Conservation (phyloP, 2,888 invertebrate species). For the Eupithecia exiguata region DNA sequence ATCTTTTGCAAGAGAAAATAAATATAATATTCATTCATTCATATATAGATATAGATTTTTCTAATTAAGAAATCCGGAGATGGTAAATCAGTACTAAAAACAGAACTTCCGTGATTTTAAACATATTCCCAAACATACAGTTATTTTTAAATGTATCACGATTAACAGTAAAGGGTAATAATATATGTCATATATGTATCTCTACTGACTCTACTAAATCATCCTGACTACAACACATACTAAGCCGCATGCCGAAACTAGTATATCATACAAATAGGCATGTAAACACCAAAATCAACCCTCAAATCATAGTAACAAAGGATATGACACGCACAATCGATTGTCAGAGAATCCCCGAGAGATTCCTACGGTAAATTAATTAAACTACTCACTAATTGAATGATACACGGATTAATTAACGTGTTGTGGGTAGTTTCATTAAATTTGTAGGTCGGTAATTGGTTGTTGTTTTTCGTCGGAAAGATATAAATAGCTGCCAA, state of each 20-base stretch:
- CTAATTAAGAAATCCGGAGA: too few relatives aligned
- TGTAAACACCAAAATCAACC: slow-evolving; percentile 7
- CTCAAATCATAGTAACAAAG: slow-evolving; percentile 27
- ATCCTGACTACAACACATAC: background rate
- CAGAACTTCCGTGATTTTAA: too few relatives aligned
- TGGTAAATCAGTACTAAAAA: too few relatives aligned
- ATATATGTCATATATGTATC: too few relatives aligned
- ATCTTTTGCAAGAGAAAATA: too few relatives aligned
- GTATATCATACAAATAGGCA: background rate
- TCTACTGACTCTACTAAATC: too few relatives aligned
- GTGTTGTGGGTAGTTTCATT: slow-evolving; percentile 35
- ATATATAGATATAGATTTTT: too few relatives aligned
- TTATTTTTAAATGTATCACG: too few relatives aligned
- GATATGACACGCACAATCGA: slow-evolving; percentile 60
- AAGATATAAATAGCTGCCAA: background rate
- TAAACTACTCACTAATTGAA: slow-evolving; percentile 66
- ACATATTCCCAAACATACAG: too few relatives aligned
- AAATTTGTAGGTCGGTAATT: slow-evolving; percentile 35
- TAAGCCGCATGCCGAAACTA: background rate
- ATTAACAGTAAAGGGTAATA: too few relatives aligned
- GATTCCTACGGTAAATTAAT: slow-evolving; percentile 64
- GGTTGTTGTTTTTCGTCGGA: slow-evolving; percentile 16
- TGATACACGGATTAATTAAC: slow-evolving; percentile 58
- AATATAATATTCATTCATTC: too few relatives aligned
- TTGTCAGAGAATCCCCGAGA: slow-evolving; percentile 52